Conservation (phyloP, 2,113 vertebrate genomes). For the Brachypodius melanocephalos region DNA sequence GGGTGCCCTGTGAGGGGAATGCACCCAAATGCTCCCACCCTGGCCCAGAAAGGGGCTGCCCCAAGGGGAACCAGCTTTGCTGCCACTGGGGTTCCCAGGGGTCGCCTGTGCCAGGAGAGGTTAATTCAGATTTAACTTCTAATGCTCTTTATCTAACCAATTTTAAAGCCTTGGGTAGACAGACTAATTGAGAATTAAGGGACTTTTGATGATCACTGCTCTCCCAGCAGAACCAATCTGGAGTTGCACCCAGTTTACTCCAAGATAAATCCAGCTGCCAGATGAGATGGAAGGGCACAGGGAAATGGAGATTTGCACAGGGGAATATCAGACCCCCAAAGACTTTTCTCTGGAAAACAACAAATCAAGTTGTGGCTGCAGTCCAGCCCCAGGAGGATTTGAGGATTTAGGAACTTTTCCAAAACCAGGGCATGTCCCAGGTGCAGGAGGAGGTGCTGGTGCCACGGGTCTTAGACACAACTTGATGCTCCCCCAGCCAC, state of each 20-base stretch:
- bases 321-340: background rate
- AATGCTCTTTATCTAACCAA: background rate
- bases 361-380: background rate
- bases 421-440: background rate
- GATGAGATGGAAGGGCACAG: background rate
- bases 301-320: background rate
- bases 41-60: background rate
- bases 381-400: background rate
- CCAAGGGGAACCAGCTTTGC: rapidly evolving
- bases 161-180: background rate
- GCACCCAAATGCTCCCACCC: background rate
- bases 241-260: background rate
- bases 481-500: background rate
- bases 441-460: background rate
- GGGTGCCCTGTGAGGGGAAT: rapidly evolving
- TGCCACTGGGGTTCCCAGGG: background rate
- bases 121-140: conserved; percentile 22
- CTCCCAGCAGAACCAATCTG: background rate
- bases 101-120: background rate
- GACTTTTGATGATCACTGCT: background rate
- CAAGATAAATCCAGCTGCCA: background rate
- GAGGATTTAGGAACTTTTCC: background rate
- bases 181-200: conserved; percentile 30
- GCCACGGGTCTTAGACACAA: rapidly evolving
- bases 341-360: background rate